phyloP scores from a whole-genome alignment of 2,888 invertebrate species.

The Sthenelais limicola region DNA sequence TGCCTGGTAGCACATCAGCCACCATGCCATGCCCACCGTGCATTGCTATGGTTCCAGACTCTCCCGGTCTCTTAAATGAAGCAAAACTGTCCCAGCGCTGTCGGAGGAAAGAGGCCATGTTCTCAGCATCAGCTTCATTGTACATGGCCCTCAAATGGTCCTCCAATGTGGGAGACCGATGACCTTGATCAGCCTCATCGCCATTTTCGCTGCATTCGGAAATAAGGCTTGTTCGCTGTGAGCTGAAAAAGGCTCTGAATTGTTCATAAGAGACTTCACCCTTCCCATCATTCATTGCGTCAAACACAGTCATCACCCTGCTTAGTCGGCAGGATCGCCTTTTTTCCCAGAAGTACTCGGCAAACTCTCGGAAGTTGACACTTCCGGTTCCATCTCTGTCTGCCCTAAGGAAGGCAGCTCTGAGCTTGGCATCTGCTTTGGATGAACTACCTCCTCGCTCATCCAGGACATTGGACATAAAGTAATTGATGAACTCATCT shows the following conservation, averaged over 20 bases:
- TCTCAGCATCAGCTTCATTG: neutral
- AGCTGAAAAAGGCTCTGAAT: constrained; percentile 43
- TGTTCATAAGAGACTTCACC: constrained; percentile 46
- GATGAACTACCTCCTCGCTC: constrained; percentile 35
- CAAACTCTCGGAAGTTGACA: constrained; percentile 50
- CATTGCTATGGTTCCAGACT: constrained; percentile 24
- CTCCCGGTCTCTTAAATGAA: constrained; percentile 24
- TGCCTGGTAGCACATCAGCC: constrained; percentile 30
- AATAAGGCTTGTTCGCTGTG: no score
- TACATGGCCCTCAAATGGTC: neutral
- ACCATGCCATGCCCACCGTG: constrained; percentile 5
- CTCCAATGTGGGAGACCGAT: neutral
- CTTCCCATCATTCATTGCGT: constrained; percentile 33
- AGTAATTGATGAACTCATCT: constrained; percentile 49
- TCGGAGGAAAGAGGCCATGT: constrained; percentile 7
- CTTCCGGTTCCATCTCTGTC: constrained; percentile 48
- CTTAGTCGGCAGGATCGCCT: neutral
- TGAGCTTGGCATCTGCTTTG: no score
- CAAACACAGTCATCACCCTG: constrained; percentile 43
- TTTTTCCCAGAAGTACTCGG: constrained; percentile 47
- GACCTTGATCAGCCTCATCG: neutral
- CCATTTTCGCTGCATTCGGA: constrained; percentile 40
- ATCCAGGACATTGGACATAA: constrained; percentile 44
- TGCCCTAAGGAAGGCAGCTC: no score
- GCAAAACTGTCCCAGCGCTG: constrained; percentile 32